phyloP scores from a whole-genome alignment of 2,113 vertebrate genomes.

The Rhinogobius similis region DNA sequence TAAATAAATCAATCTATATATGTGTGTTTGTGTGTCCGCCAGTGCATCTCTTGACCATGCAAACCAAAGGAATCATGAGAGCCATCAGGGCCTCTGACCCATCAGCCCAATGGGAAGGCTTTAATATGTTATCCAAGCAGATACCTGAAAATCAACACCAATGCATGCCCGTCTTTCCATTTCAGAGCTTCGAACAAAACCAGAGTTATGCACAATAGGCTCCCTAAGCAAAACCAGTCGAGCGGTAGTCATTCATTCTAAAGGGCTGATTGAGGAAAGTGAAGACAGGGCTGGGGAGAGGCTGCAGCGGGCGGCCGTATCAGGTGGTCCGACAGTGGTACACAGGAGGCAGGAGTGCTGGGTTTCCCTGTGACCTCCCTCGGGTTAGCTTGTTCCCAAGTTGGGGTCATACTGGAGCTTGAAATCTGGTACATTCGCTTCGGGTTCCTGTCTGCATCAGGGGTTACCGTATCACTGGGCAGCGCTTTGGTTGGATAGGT shows the following conservation, averaged over 20 bases:
- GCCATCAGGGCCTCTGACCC: conserved; percentile 66
- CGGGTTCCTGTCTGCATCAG: conserved; percentile 46
- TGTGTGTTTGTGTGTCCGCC: too few species aligned
- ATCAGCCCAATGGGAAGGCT: conserved; percentile 53
- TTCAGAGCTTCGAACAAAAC: conserved; percentile 64
- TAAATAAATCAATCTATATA: too few species aligned
- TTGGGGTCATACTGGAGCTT: conserved; percentile 72
- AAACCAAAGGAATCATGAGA: conserved; percentile 53
- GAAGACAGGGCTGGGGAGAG: conserved; percentile 54
- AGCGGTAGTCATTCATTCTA: conserved; percentile 76
- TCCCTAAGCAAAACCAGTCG: conserved; percentile 72
- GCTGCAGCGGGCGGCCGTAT: conserved; percentile 57
- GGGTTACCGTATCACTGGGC: conserved; percentile 50
- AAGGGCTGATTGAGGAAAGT: conserved; percentile 65
- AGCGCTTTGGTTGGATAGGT: conserved; percentile 45
- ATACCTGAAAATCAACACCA: conserved; percentile 71
- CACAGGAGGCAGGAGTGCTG: conserved; percentile 58
- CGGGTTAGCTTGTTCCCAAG: conserved; percentile 80
- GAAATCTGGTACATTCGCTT: conserved; percentile 70
- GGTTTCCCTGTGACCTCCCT: conserved; percentile 71
- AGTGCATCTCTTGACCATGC: not conserved
- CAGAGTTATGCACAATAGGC: conserved; percentile 71
- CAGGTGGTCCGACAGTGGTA: conserved; percentile 67
- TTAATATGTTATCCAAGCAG: conserved; percentile 68
- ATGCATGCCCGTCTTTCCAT: conserved; percentile 44